phyloP scores from a whole-genome alignment of 2,888 invertebrate species.

The Odiellus spinosus region DNA sequence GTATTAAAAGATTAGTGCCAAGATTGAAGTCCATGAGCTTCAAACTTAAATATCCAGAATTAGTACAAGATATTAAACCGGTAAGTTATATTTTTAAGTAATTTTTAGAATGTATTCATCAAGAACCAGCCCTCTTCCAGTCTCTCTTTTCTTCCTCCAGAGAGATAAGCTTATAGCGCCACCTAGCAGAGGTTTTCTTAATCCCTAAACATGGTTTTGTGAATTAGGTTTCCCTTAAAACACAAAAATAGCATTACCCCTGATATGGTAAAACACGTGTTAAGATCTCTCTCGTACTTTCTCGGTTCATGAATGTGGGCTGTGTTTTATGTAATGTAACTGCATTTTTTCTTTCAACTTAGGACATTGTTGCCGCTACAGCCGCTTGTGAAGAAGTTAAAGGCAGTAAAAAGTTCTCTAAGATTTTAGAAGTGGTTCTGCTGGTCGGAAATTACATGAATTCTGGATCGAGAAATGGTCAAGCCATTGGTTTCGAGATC shows the following conservation, averaged over 20 bases:
- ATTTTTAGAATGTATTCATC: background rate
- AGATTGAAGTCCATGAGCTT: constrained; percentile 77
- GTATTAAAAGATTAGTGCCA: constrained; percentile 70
- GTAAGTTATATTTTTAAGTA: constrained; percentile 37
- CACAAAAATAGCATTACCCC: too few species aligned
- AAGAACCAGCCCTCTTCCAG: too few species aligned
- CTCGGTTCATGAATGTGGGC: too few species aligned
- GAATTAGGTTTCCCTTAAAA: too few species aligned
- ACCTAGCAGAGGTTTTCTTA: too few species aligned
- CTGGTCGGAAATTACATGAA: constrained; percentile 94
- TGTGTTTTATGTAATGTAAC: constrained; percentile 7
- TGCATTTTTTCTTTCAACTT: constrained; percentile 11
- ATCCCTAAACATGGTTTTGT: too few species aligned
- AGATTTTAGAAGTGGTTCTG: constrained; percentile 72
- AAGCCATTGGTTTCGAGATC: constrained; percentile 91
- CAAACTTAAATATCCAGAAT: constrained; percentile 68
- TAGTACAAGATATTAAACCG: constrained; percentile 72
- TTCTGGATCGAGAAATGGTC: constrained; percentile 79
- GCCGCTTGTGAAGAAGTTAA: constrained; percentile 90
- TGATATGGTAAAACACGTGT: too few species aligned
- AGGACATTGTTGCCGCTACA: constrained; percentile 84
- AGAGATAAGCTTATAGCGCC: too few species aligned
- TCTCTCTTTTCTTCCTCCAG: too few species aligned
- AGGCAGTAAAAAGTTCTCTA: constrained; percentile 72
- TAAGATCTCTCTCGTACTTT: too few species aligned